Evolutionary conservation across 2,113 vertebrate genomes (phyloP).

Genomic region (Globicephala melas): DNA sequence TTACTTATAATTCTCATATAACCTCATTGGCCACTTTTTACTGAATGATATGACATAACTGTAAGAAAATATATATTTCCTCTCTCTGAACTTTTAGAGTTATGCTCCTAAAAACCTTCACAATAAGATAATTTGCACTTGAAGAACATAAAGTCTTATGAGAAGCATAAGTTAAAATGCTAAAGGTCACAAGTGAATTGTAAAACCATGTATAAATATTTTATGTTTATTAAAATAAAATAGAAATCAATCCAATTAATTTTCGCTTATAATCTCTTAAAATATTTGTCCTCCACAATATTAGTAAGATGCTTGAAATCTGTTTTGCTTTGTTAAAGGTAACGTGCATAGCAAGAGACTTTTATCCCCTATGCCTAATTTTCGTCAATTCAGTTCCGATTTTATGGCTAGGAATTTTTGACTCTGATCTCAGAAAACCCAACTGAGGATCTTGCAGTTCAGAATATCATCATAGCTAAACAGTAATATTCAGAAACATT

Average conservation of each 20-base stretch:
- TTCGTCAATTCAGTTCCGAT: not conserved
- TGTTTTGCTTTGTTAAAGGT: not conserved
- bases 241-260: not conserved
- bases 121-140: not conserved
- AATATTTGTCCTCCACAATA: not conserved
- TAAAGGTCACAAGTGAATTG: not conserved
- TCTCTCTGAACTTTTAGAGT: not conserved
- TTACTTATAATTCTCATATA: not conserved
- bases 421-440: not conserved
- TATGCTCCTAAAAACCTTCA: not conserved
- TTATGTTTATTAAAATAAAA: not conserved
- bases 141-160: not conserved
- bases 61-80: not conserved
- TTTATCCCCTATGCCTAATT: not conserved
- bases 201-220: not conserved
- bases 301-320: not conserved
- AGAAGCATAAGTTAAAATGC: not conserved
- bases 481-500: not conserved
- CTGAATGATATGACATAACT: not conserved
- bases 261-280: not conserved
- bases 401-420: not conserved
- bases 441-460: not conserved
- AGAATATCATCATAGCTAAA: not conserved
- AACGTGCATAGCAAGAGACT: not conserved
- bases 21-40: not conserved